Evolutionary conservation across 2,113 vertebrate genomes (phyloP).

Genomic region (Alligator sinensis): DNA sequence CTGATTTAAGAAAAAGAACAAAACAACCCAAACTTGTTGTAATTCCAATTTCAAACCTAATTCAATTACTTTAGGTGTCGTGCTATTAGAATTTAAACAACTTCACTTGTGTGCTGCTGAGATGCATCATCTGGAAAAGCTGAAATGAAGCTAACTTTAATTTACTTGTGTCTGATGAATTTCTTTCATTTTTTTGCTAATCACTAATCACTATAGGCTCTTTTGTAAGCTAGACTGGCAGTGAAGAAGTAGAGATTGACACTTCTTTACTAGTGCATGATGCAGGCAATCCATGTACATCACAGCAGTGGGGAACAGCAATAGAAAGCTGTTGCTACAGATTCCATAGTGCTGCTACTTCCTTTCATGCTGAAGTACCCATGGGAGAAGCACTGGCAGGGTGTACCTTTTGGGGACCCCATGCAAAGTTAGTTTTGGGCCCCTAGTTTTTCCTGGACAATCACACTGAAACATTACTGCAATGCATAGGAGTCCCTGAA

Average conservation of each 20-base stretch:
- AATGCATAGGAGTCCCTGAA: no score
- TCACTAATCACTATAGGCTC: background rate
- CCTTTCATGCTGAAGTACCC: no score
- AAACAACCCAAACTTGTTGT: background rate
- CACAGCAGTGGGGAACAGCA: background rate
- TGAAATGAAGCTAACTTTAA: background rate
- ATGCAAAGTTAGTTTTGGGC: no score
- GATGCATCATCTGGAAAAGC: background rate
- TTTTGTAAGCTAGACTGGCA: background rate
- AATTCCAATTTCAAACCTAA: constrained; percentile 45
- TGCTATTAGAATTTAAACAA: constrained; percentile 30
- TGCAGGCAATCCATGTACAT: background rate
- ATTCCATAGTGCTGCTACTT: no score
- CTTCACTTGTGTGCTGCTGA: background rate
- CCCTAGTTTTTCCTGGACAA: no score
- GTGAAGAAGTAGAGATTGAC: no score
- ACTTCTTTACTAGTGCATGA: background rate
- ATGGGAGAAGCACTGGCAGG: no score
- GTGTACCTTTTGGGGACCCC: no score
- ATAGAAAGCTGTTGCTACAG: no score
- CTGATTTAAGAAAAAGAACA: background rate
- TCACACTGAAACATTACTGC: no score
- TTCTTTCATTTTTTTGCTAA: background rate
- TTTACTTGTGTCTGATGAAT: background rate
- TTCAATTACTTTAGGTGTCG: constrained; percentile 26